Evolutionary conservation across 2,888 invertebrate genomes (phyloP).

Genomic region (Mamestra brassicae): DNA sequence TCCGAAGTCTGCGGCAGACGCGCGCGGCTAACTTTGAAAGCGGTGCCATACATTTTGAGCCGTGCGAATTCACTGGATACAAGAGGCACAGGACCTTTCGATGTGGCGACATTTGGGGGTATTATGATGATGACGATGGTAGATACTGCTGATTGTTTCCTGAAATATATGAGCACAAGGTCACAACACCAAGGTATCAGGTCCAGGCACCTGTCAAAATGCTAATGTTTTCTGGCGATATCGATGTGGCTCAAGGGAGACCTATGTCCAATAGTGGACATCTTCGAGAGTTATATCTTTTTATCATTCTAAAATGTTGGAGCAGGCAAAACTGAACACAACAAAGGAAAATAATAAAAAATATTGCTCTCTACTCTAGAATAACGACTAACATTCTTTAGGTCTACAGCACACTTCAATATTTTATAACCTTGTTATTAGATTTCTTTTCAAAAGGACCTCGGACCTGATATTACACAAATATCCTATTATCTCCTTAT

Average conservation of each 20-base stretch:
- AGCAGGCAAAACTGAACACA: fast-evolving
- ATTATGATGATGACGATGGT: no score
- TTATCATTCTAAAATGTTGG: not conserved
- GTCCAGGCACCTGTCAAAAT: no score
- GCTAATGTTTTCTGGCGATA: no score
- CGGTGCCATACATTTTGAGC: no score
- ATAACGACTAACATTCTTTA: not conserved
- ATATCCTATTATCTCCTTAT: constrained; percentile 14
- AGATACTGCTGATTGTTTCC: no score
- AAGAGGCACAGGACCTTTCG: not conserved
- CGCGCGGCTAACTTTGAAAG: no score
- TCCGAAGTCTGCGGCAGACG: no score
- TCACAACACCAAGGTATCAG: no score
- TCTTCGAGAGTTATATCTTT: no score
- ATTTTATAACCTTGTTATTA: constrained; percentile 4
- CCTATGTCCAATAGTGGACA: no score
- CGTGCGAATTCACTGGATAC: not conserved
- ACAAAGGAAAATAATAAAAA: not conserved
- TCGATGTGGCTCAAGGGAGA: no score
- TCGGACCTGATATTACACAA: constrained; percentile 2
- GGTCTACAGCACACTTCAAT: not conserved
- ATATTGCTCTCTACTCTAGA: not conserved
- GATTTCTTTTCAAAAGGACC: constrained; percentile 8
- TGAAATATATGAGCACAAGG: no score
- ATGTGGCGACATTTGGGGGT: not conserved